These are phyloP conservation scores for Melanotus villosus DNA, from an alignment of 2,888 invertebrate genomes.

Conservation along the genomic window DNA sequence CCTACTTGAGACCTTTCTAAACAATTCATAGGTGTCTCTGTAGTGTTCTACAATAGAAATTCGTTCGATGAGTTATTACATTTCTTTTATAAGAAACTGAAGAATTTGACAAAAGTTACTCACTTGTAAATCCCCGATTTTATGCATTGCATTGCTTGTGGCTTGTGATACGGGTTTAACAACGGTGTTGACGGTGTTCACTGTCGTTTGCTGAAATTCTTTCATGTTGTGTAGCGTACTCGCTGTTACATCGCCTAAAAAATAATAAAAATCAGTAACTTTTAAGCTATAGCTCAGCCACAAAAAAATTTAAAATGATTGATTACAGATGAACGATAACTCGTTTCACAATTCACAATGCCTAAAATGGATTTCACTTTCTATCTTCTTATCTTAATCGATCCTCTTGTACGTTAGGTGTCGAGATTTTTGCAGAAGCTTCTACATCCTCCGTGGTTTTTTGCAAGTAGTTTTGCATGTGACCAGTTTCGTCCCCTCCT, in stretches of 20 bases:
- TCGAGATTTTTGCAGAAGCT: no score
- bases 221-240: constrained; percentile 67
- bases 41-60: neutral
- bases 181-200: constrained; percentile 71
- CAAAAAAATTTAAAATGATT: no score
- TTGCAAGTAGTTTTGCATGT: neutral
- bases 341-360: no score
- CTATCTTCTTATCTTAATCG: neutral
- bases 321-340: no score
- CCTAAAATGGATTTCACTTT: no score
- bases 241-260: constrained; percentile 63
- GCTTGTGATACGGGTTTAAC: constrained; percentile 60
- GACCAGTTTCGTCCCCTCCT: neutral
- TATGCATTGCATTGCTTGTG: constrained; percentile 73
- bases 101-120: no score
- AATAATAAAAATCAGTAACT: constrained; percentile 11
- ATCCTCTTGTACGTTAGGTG: neutral
- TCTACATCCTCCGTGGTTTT: neutral
- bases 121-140: constrained; percentile 78
- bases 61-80: neutral
- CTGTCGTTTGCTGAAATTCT: constrained; percentile 72
- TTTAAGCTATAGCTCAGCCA: no score
- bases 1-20: neutral
- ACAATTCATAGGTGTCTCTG: neutral
- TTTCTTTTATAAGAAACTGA: neutral